Evolutionary conservation across 2,888 invertebrate genomes (phyloP).

Genomic region (Miltochrista miniata): DNA sequence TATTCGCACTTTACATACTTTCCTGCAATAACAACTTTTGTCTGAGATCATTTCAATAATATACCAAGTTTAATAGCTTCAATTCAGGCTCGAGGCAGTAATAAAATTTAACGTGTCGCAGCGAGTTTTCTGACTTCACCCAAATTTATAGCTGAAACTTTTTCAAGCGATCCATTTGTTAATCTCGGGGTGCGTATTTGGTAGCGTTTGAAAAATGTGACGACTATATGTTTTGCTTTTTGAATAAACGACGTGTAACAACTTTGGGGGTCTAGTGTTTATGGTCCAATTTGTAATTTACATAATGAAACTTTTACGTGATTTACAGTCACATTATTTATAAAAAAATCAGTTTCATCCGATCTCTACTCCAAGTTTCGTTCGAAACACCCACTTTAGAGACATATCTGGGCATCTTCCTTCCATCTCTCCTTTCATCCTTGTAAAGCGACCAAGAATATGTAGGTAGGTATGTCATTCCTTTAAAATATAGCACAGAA

Average conservation of each 20-base stretch:
- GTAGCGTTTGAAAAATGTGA: slow-evolving; percentile 48
- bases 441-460: no score
- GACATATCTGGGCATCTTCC: no score
- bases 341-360: no score
- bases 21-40: slow-evolving; percentile 58
- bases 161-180: slow-evolving; percentile 71
- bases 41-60: slow-evolving; percentile 77
- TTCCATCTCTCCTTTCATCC: no score
- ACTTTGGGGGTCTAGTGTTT: no score
- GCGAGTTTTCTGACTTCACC: slow-evolving; percentile 67
- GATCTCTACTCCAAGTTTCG: no score
- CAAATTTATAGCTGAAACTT: slow-evolving; percentile 71
- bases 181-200: slow-evolving; percentile 55
- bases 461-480: no score
- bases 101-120: slow-evolving; percentile 77
- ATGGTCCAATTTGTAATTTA: slow-evolving; percentile 22
- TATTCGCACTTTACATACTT: slow-evolving; percentile 52
- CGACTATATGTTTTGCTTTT: slow-evolving; percentile 41
- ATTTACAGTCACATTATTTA: slow-evolving; percentile 19
- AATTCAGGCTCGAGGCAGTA: slow-evolving; percentile 59
- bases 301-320: slow-evolving; percentile 11
- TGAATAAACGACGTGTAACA: slow-evolving; percentile 2
- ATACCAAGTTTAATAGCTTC: slow-evolving; percentile 73
- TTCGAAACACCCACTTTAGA: no score
- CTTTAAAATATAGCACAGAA: no score